Evolutionary conservation across 2,797 vertebrate species (phyloP).

Genomic region (Macroramphosus scolopax): DNA sequence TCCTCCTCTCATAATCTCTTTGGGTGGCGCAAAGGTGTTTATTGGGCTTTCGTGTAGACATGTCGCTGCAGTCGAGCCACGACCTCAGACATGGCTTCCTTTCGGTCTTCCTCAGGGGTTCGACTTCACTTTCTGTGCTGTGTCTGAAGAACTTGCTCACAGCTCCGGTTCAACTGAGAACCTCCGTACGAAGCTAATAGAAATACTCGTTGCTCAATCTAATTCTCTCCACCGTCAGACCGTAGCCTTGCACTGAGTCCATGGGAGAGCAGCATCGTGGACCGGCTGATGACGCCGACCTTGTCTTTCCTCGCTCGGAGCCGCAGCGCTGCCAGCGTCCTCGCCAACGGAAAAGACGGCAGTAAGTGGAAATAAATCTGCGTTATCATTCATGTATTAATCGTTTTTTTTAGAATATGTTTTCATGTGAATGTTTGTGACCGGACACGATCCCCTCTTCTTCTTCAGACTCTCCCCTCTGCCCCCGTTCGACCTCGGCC

Average conservation of each 20-base stretch:
- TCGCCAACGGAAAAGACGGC: slow-evolving; percentile 84
- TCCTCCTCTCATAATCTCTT: slow-evolving; percentile 8
- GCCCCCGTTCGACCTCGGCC: slow-evolving; percentile 92
- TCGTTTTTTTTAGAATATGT: accelerated
- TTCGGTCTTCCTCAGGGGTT: slow-evolving; percentile 5
- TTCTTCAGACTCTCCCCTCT: slow-evolving; percentile 80
- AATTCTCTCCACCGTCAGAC: slow-evolving; percentile 67
- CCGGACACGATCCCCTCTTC: neutral
- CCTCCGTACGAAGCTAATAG: neutral
- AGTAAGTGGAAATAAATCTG: slow-evolving; percentile 76
- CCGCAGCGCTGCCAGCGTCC: slow-evolving; percentile 91
- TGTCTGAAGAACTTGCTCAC: neutral
- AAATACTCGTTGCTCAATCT: neutral
- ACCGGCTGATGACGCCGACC: slow-evolving; percentile 95
- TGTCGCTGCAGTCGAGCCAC: neutral
- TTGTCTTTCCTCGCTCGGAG: slow-evolving; percentile 95
- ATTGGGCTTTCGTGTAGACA: slow-evolving; percentile 2
- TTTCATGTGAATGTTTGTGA: neutral
- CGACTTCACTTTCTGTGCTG: too few species aligned
- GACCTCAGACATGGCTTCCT: neutral
- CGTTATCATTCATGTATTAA: neutral
- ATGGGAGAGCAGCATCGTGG: slow-evolving; percentile 98
- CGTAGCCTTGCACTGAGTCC: slow-evolving; percentile 88
- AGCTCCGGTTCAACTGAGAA: slow-evolving; percentile 15
- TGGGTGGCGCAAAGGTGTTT: slow-evolving; percentile 21